A percentile compares a stretch with the other conserved stretches of the same genome.
Evolutionary conservation across 2,888 invertebrate genomes (phyloP).

Genomic region (Zaprionus bogoriensis): DNA sequence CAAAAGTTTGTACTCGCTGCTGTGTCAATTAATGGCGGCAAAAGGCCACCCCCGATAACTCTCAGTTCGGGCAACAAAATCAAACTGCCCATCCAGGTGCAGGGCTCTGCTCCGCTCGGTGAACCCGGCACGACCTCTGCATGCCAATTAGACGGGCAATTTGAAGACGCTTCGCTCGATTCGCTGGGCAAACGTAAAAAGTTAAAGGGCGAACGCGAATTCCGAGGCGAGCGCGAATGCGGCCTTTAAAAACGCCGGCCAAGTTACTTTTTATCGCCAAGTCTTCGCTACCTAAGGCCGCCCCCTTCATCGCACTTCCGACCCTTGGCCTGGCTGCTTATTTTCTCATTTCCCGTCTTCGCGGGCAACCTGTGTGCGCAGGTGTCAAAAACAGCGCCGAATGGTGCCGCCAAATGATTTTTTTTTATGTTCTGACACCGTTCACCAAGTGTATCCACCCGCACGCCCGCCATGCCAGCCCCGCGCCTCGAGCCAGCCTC

Average conservation of each 20-base stretch:
- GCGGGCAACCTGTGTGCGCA: slow-evolving; percentile 57
- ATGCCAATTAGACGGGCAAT: slow-evolving; percentile 66
- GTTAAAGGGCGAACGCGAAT: slow-evolving; percentile 33
- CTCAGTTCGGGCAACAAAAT: background rate
- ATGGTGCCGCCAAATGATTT: slow-evolving; percentile 62
- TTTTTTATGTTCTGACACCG: slow-evolving; percentile 62
- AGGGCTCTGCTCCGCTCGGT: slow-evolving; percentile 7
- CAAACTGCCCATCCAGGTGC: slow-evolving; percentile 2
- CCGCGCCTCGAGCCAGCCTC: background rate
- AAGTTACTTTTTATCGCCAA: slow-evolving; percentile 47
- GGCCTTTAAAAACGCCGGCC: slow-evolving; percentile 36
- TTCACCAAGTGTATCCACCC: slow-evolving; percentile 9
- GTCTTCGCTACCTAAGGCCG: background rate
- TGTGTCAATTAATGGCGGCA: background rate
- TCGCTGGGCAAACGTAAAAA: slow-evolving; percentile 35
- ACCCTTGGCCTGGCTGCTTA: slow-evolving; percentile 51
- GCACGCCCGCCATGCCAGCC: slow-evolving; percentile 27
- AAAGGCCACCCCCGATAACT: background rate
- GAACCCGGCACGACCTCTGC: slow-evolving; percentile 68
- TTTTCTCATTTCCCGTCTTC: slow-evolving; percentile 71
- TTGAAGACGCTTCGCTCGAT: slow-evolving; percentile 35
- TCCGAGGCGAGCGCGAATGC: background rate
- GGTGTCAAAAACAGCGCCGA: slow-evolving; percentile 68
- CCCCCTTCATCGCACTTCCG: background rate
- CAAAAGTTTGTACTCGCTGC: background rate